These are phyloP conservation scores for Reticulitermes lucifugus DNA, from an alignment of 2,888 invertebrate genomes.

Conservation along the genomic window DNA sequence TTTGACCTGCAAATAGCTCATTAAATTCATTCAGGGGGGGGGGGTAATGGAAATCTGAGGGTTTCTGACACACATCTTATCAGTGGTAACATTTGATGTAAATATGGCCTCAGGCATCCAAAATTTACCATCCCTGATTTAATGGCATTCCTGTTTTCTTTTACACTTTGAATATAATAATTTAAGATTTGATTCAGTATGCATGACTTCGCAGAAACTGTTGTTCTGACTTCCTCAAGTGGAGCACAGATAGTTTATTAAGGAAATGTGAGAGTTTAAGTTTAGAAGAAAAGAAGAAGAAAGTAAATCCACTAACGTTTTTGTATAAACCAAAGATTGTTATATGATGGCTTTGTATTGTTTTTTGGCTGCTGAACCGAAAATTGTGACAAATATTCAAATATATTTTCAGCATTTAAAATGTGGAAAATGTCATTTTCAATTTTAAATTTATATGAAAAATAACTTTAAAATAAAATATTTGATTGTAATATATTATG, in stretches of 20 bases:
- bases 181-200: neutral
- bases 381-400: neutral
- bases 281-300: neutral
- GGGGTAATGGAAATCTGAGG: no score
- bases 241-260: neutral
- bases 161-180: neutral
- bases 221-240: neutral
- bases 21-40: no score
- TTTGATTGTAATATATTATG: neutral
- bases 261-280: neutral
- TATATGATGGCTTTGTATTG: neutral
- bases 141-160: neutral
- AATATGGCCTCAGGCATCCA: no score
- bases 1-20: no score
- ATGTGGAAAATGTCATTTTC: neutral
- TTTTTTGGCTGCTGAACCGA: neutral
- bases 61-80: no score
- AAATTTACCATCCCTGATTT: neutral
- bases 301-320: neutral
- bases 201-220: neutral
- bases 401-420: neutral
- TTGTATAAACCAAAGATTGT: slow-evolving; percentile 8
- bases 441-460: neutral
- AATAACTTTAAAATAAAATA: neutral
- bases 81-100: no score